These are phyloP conservation scores for Melanostigma gelatinosum DNA, from an alignment of 2,113 vertebrate species.

Conservation along the genomic window DNA sequence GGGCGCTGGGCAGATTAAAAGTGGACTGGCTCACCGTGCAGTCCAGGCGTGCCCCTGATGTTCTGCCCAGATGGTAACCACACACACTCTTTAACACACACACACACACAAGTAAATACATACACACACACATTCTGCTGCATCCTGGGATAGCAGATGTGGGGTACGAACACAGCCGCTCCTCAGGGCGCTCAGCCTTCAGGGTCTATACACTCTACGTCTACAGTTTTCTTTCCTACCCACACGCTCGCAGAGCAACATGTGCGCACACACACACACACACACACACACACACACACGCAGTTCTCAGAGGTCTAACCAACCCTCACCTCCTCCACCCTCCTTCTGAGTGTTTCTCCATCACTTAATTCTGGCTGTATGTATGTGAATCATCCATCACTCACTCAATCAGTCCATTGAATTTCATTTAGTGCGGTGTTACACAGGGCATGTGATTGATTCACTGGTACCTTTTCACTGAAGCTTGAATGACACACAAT, in stretches of 20 bases:
- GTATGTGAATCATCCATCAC: slow-evolving; percentile 81
- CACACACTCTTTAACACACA: slow-evolving; percentile 48
- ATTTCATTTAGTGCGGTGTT: slow-evolving; percentile 83
- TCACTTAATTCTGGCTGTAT: slow-evolving; percentile 78
- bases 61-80: slow-evolving; percentile 80
- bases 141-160: slow-evolving; percentile 78
- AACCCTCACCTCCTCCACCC: slow-evolving; percentile 75
- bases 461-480: slow-evolving; percentile 80
- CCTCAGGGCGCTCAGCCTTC: slow-evolving; percentile 67
- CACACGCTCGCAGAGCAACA: slow-evolving; percentile 13
- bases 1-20: slow-evolving; percentile 80
- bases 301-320: slow-evolving; percentile 70
- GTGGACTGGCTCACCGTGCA: slow-evolving; percentile 80
- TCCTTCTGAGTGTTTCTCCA: slow-evolving; percentile 77
- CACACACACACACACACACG: slow-evolving; percentile 16
- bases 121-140: slow-evolving; percentile 48
- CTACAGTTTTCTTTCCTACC: slow-evolving; percentile 22
- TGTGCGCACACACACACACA: not conserved
- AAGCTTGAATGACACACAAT: slow-evolving; percentile 84
- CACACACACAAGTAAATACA: slow-evolving; percentile 31
- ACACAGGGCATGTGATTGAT: slow-evolving; percentile 83
- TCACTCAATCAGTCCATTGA: slow-evolving; percentile 84
- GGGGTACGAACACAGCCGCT: slow-evolving; percentile 63
- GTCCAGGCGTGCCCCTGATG: slow-evolving; percentile 81
- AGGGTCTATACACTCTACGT: slow-evolving; percentile 51